Base-by-base conservation (phyloP, 1,140 invertebrate species). In the Leptinotarsa texana region DNA sequence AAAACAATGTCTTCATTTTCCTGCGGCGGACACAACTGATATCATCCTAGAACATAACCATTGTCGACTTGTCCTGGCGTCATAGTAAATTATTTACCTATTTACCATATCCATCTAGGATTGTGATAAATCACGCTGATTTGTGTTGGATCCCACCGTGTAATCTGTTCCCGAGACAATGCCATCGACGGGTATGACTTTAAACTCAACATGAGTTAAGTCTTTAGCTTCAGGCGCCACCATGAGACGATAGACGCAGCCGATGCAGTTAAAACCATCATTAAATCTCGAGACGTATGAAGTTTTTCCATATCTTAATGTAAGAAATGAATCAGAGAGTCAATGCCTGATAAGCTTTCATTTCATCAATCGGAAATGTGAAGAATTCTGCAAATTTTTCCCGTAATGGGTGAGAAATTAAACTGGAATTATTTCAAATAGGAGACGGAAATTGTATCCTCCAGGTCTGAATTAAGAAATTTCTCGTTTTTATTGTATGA, bases 101-200 rank as follows among this genome's bases (percentile, higher is more conserved):
- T 18, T 57, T 57, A 57, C 51, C 51, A 57, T 57, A 18, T 18
- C 51, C 51, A 57, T 6, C 51, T 57, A 17, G 15, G 17, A 57
- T 57, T 57, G 51, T 57, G 51, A 57, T 57, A 57, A 57, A 57
- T 57, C 51, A 57, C 51, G n/a, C 51, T 57, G 51, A 57, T 57
- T 57, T 57, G 51, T 57, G 51, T 57, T 18, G 51, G 51, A 57
- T 57, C 51, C 51, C 51, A 57, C 51, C 13, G 17, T 18, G 51
- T 57, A 57, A 57, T 57, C 51, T 57, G 4, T 57, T n/a, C n/a
- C 17, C 51, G 51, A 57, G 51, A 57, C 51, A 57, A 57, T 57
- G 51, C 51, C 51, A 57, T 57, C 51, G 51, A 57, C 51, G 51
- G 6, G 51, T 57, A 57, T 57, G 51, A 18, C 51, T 57, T 57